These are phyloP conservation scores for Proterorhinus semilunaris DNA, from an alignment of 2,113 vertebrate genomes.

Conservation along the genomic window DNA sequence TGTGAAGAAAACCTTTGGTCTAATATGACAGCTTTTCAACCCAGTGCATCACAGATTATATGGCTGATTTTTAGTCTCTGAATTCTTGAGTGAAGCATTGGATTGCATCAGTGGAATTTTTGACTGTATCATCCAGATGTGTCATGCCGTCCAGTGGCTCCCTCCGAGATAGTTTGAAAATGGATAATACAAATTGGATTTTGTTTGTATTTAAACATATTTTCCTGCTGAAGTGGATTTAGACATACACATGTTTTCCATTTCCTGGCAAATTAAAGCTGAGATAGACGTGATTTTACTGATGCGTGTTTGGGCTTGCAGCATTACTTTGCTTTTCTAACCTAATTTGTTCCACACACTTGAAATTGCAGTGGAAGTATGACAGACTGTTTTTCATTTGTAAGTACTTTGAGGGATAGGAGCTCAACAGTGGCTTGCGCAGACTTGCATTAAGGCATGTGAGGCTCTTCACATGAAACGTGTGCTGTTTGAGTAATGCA, in stretches of 20 bases:
- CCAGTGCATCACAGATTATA: background rate
- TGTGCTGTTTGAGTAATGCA: no score
- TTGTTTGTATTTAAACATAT: background rate
- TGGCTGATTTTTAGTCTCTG: background rate
- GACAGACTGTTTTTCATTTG: background rate
- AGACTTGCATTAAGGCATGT: slow-evolving; percentile 9
- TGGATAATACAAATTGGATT: background rate
- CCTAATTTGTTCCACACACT: background rate
- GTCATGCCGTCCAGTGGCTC: background rate
- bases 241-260: slow-evolving; percentile 1
- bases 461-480: slow-evolving; percentile 14
- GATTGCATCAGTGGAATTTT: background rate
- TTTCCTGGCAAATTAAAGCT: background rate
- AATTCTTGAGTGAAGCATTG: background rate
- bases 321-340: background rate
- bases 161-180: background rate
- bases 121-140: background rate
- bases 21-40: background rate
- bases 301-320: background rate
- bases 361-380: background rate
- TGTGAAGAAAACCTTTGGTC: background rate
- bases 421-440: slow-evolving; percentile 3
- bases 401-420: background rate
- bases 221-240: background rate
- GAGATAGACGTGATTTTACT: background rate